Percentiles rank a stretch among this genome's conserved stretches.
phyloP scores from a whole-genome alignment of 2,888 invertebrate species.

The Nephrocerus scutellatus region DNA sequence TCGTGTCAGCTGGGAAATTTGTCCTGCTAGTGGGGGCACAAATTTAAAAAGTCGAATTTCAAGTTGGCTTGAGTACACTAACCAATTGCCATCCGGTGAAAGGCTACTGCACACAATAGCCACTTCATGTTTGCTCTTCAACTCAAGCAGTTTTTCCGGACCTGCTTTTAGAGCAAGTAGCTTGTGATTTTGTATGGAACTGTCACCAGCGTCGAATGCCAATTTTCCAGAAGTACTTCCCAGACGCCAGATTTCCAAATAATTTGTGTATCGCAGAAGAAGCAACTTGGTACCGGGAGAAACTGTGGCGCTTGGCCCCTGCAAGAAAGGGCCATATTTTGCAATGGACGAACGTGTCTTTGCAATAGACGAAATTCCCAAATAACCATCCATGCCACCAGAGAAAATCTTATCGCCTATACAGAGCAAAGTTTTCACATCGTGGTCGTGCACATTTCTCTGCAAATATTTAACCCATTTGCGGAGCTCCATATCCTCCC shows the following conservation, averaged over 20 bases:
- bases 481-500: slow-evolving; percentile 49
- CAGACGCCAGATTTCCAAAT: slow-evolving; percentile 60
- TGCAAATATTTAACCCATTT: slow-evolving; percentile 81
- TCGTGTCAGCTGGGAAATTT: slow-evolving; percentile 30
- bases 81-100: slow-evolving; percentile 62
- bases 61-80: slow-evolving; percentile 67
- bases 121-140: slow-evolving; percentile 60
- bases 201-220: slow-evolving; percentile 25
- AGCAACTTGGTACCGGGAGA: slow-evolving; percentile 53
- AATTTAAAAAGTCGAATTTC: slow-evolving; percentile 55
- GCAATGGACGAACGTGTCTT: slow-evolving; percentile 49
- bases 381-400: slow-evolving; percentile 73
- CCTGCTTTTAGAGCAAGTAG: slow-evolving; percentile 38
- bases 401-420: slow-evolving; percentile 61
- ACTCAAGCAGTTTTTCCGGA: slow-evolving; percentile 61
- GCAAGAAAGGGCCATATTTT: slow-evolving; percentile 67
- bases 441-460: slow-evolving; percentile 76
- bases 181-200: slow-evolving; percentile 16
- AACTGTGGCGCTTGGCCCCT: slow-evolving; percentile 53
- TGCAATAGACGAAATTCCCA: slow-evolving; percentile 65
- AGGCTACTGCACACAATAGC: slow-evolving; percentile 64
- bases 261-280: slow-evolving; percentile 55
- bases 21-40: slow-evolving; percentile 27
- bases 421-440: slow-evolving; percentile 68
- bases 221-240: slow-evolving; percentile 41